Percentiles rank a stretch among this genome's conserved stretches.
These are phyloP conservation scores for Sebastes alutus DNA, from an alignment of 2,797 vertebrate species.

Conservation along the genomic window DNA sequence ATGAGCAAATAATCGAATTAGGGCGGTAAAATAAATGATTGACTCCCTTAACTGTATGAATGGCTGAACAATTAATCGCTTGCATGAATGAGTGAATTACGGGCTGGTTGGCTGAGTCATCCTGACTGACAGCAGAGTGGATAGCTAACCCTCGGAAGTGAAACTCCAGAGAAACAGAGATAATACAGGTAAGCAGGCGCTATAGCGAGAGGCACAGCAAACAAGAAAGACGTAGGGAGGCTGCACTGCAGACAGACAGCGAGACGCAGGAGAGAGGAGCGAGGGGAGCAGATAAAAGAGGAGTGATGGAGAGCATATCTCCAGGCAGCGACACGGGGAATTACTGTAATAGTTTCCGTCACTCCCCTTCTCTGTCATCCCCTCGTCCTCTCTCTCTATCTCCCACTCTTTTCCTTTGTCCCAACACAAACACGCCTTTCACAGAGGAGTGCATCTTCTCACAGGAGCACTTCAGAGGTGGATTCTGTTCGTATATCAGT, in stretches of 20 bases:
- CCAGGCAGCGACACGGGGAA: slow-evolving; percentile 66
- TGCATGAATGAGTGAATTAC: not conserved
- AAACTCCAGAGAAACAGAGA: slow-evolving; percentile 15
- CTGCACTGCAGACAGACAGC: slow-evolving; percentile 36
- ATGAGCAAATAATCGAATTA: not conserved
- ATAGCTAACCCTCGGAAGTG: slow-evolving; percentile 7
- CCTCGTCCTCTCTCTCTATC: slow-evolving; percentile 48
- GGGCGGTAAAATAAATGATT: not conserved
- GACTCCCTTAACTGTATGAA: slow-evolving; percentile 1
- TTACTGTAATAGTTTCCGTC: slow-evolving; percentile 78
- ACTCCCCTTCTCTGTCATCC: slow-evolving; percentile 64
- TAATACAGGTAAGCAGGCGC: slow-evolving; percentile 29
- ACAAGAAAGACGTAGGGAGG: slow-evolving; percentile 48
- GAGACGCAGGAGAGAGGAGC: slow-evolving; percentile 42
- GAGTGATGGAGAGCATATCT: slow-evolving; percentile 75
- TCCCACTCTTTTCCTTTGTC: slow-evolving; percentile 51
- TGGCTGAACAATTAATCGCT: not conserved
- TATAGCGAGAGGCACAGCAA: slow-evolving; percentile 35
- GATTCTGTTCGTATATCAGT: slow-evolving; percentile 23
- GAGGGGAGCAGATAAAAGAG: slow-evolving; percentile 69
- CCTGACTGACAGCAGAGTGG: slow-evolving; percentile 35
- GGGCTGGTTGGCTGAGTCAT: not conserved
- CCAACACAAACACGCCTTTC: slow-evolving; percentile 57
- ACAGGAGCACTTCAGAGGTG: slow-evolving; percentile 48
- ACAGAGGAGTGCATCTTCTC: slow-evolving; percentile 53